Base-by-base conservation (phyloP, 2,888 invertebrate species). In the Agonopterix heracliana region DNA sequence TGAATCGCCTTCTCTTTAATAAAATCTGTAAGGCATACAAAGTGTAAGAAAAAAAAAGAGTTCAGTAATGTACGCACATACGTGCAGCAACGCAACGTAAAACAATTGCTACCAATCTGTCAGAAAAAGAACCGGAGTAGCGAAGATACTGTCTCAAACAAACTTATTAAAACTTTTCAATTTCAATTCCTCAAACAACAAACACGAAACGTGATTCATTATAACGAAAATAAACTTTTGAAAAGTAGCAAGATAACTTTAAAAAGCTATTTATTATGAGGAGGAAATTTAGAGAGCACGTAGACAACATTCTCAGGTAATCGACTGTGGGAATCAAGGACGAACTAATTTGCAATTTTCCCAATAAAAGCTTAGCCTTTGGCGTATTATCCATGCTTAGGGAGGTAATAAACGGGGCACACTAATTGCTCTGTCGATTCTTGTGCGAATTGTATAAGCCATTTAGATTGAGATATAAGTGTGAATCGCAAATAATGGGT, bases 391-490 rank as follows among this genome's bases (percentile, higher is more conserved):
- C 64, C 63, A 66, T 66, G 66, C 58, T 61, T 55, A 52, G 59
- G 65, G 66, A 59, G 60, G 66, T 73, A 72, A 78, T 71, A 66
- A 75, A 72, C 68, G 74, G 66, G 54, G 57, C 58, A 60, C 71
- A 71, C 71, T 85, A 85, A 86, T 86, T 81, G 78, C 74, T 70
- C 62, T 62, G 67, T 72, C 73, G 76, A 78, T 76, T 72, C 70
- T 68, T 63, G 68, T 59, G 66, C 53, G 61, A 73, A 61, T 64
- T 71, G 68, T 66, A 69, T 68, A 66, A 73, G 64, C 79, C 71
- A 77, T 87, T 85, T 68, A 87, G 86, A 87, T 85, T 52, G 46
- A 78, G 83, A 84, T 26, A 26, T 85, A 81, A 65, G 63, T 56
- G 52, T 62, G 58, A 76, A 26, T 26, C 26, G 26, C 26, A 26